A percentile compares a stretch with the other conserved stretches of the same genome.
Conservation (phyloP, 92 coral and sea anemone genomes). For the Paragorgia papillata region DNA sequence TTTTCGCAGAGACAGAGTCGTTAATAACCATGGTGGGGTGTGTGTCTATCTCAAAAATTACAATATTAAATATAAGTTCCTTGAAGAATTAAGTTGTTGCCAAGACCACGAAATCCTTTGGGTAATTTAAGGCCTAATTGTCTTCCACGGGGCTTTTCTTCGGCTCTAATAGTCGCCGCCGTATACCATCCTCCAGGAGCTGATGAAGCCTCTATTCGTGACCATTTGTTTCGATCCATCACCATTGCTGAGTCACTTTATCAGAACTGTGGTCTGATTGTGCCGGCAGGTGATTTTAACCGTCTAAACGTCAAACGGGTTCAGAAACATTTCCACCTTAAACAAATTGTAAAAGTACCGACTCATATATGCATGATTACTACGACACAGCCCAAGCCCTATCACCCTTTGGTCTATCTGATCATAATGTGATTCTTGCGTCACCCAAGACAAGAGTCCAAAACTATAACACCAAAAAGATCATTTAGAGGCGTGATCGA, state of each 20-base stretch:
- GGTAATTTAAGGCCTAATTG: constrained; percentile 46
- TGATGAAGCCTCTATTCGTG: constrained; percentile 41
- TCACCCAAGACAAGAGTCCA: constrained; percentile 2
- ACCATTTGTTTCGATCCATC: constrained; percentile 48
- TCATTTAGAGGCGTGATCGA: constrained; percentile 30
- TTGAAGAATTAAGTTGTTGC: constrained; percentile 42
- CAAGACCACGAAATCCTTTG: constrained; percentile 45
- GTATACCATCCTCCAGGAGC: constrained; percentile 48
- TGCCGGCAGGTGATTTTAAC: constrained; percentile 52
- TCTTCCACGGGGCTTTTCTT: constrained; percentile 38
- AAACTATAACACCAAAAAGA: constrained; percentile 21
- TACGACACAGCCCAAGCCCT: constrained; percentile 45
- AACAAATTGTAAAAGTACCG: constrained; percentile 52
- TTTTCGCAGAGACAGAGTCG: constrained; percentile 35
- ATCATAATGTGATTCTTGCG: constrained; percentile 39
- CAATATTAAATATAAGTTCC: constrained; percentile 24
- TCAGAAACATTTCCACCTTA: constrained; percentile 33
- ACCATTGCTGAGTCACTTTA: constrained; percentile 50
- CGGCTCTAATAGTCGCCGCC: constrained; percentile 32
- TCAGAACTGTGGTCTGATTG: constrained; percentile 52
- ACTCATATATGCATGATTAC: constrained; percentile 54
- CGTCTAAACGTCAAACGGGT: constrained; percentile 16
- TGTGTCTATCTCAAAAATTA: constrained; percentile 23
- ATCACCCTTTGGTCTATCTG: constrained; percentile 12
- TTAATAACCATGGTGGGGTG: constrained; percentile 52